Evolutionary conservation across 2,888 invertebrate species (phyloP).

Genomic region (Polietes domitor): DNA sequence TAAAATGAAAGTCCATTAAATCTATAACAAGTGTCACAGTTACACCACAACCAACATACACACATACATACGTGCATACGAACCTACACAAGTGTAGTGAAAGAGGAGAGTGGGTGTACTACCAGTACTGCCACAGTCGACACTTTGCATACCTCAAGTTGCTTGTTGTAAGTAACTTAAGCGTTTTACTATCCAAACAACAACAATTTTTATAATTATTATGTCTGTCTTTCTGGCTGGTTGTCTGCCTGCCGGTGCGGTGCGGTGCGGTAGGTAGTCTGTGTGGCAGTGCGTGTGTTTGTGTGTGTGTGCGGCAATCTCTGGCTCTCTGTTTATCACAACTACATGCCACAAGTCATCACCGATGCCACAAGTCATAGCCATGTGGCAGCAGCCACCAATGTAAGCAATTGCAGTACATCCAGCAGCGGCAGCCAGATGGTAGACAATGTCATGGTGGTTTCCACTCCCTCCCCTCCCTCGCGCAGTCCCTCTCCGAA

Average conservation of each 20-base stretch:
- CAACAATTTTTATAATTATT: slow-evolving; percentile 36
- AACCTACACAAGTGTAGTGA: no score
- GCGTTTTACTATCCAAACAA: slow-evolving; percentile 30
- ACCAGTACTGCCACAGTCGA: slow-evolving; percentile 7
- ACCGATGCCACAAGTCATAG: slow-evolving; percentile 66
- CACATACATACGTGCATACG: no score
- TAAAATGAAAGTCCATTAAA: slow-evolving; percentile 39
- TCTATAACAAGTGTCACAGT: slow-evolving; percentile 31
- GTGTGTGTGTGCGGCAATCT: slow-evolving; percentile 9
- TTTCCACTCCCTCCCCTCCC: slow-evolving; percentile 34
- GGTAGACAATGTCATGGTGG: slow-evolving; percentile 63
- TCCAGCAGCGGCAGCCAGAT: slow-evolving; percentile 47
- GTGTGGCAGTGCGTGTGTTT: neutral
- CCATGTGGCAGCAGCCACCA: slow-evolving; percentile 60
- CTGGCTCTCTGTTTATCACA: slow-evolving; percentile 34
- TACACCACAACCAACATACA: slow-evolving; percentile 16
- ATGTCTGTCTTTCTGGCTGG: neutral
- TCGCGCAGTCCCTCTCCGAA: neutral
- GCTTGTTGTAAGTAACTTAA: slow-evolving; percentile 36
- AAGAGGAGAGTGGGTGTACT: neutral
- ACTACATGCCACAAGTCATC: slow-evolving; percentile 67
- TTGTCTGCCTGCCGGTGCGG: neutral
- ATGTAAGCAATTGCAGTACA: slow-evolving; percentile 53
- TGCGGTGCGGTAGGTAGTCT: neutral
- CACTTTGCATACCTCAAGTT: slow-evolving; percentile 25